phyloP scores from a whole-genome alignment of 1,140 invertebrate species.

The Wiebesia pumilae region DNA sequence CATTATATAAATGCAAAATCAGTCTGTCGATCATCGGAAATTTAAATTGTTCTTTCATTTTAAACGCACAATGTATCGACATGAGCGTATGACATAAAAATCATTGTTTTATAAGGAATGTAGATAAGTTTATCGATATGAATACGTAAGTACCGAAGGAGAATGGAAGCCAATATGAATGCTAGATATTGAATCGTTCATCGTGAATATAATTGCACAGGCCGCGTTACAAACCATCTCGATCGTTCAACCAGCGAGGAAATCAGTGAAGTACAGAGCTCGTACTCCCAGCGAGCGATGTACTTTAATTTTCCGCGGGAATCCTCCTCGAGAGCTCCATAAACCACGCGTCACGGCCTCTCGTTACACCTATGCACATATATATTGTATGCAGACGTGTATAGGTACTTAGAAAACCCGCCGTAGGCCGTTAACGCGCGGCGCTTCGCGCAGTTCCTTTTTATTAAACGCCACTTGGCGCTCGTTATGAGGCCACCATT shows the following conservation, averaged over 20 bases:
- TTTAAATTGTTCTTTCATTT: background rate
- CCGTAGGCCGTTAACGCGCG: constrained; percentile 32
- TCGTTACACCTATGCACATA: constrained; percentile 13
- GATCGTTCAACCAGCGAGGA: background rate
- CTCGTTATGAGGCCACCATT: constrained; percentile 64
- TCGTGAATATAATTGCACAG: constrained; percentile 14
- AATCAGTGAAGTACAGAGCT: background rate
- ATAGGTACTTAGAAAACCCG: background rate
- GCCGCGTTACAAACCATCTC: background rate
- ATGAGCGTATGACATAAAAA: background rate
- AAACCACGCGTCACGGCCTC: constrained; percentile 29
- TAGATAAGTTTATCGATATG: background rate
- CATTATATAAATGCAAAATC: too few relatives aligned
- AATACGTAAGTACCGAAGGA: background rate
- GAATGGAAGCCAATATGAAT: background rate
- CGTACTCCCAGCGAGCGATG: constrained; percentile 19
- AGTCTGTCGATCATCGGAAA: background rate
- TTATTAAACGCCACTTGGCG: constrained; percentile 62
- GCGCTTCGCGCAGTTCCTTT: constrained; percentile 51
- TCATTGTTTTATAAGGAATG: background rate
- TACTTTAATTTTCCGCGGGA: constrained; percentile 57
- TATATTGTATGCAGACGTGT: constrained; percentile 5
- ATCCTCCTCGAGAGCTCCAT: constrained; percentile 5
- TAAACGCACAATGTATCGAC: background rate
- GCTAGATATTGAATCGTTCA: background rate